Conservation (phyloP, 2,113 vertebrate genomes). For the Limnothrissa miodon region DNA sequence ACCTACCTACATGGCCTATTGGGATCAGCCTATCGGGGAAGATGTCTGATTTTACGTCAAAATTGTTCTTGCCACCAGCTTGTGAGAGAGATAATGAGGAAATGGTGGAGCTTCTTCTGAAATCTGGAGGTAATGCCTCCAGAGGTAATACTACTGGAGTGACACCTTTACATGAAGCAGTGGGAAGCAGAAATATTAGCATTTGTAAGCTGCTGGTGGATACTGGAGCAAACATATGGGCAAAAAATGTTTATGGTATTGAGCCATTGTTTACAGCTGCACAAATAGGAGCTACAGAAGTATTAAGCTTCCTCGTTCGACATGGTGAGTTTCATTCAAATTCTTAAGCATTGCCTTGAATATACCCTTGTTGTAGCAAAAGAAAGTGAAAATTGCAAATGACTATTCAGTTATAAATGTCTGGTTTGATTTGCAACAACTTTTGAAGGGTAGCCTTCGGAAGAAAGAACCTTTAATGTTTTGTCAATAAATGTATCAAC, state of each 20-base stretch:
- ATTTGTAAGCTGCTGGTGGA: constrained; percentile 86
- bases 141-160: constrained; percentile 68
- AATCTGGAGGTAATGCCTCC: background rate
- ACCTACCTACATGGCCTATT: background rate
- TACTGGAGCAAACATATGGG: constrained; percentile 82
- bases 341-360: too few relatives aligned
- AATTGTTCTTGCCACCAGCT: background rate
- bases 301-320: constrained; percentile 78
- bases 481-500: background rate
- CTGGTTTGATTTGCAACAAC: too few relatives aligned
- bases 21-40: too few relatives aligned
- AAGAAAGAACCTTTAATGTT: too few relatives aligned
- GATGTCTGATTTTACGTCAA: too few relatives aligned
- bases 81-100: background rate
- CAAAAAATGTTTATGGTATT: constrained; percentile 83
- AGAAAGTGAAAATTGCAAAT: too few relatives aligned
- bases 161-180: constrained; percentile 89
- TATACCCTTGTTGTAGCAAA: too few relatives aligned
- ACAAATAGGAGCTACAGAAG: constrained; percentile 80
- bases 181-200: constrained; percentile 76
- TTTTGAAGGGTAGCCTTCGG: too few relatives aligned
- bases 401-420: too few relatives aligned
- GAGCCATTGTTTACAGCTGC: constrained; percentile 86
- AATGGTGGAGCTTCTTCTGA: background rate
- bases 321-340: constrained; percentile 54